Evolutionary conservation across 2,113 vertebrate genomes (phyloP).

Genomic region (Leptodactylus fuscus): DNA sequence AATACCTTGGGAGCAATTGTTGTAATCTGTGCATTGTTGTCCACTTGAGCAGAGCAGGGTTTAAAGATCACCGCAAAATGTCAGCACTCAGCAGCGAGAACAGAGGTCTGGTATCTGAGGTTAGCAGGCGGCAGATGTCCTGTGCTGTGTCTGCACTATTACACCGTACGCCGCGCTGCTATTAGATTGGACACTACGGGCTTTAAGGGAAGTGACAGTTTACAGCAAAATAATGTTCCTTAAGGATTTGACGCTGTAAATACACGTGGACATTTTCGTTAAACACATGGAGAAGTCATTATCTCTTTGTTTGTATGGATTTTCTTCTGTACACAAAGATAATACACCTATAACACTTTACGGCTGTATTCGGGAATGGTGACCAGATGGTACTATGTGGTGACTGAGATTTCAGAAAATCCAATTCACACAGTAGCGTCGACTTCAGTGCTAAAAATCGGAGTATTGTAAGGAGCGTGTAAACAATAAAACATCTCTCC

Average conservation of each 20-base stretch:
- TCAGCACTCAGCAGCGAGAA: constrained; percentile 51
- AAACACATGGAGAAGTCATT: neutral
- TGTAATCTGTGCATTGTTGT: constrained; percentile 48
- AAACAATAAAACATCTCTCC: too few relatives aligned
- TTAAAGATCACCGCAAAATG: constrained; percentile 56
- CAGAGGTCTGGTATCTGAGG: constrained; percentile 24
- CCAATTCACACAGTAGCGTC: neutral
- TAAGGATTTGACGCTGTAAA: neutral
- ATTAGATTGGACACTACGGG: constrained; percentile 8
- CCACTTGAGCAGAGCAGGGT: constrained; percentile 45
- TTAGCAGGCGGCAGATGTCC: constrained; percentile 44
- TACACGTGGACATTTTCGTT: neutral
- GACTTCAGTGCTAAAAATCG: neutral
- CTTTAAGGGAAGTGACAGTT: neutral
- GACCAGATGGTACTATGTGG: neutral
- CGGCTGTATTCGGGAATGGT: neutral
- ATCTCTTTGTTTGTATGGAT: constrained; percentile 9
- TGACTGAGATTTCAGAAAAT: neutral
- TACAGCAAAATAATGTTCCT: neutral
- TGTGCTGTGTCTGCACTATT: constrained; percentile 50
- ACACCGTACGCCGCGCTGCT: neutral
- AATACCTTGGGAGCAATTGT: constrained; percentile 44
- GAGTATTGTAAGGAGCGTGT: neutral
- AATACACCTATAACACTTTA: neutral
- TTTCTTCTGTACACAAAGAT: neutral